A percentile compares a stretch with the other conserved stretches of the same genome.
phyloP scores from a whole-genome alignment of 2,113 vertebrate genomes.

The Scomber scombrus region DNA sequence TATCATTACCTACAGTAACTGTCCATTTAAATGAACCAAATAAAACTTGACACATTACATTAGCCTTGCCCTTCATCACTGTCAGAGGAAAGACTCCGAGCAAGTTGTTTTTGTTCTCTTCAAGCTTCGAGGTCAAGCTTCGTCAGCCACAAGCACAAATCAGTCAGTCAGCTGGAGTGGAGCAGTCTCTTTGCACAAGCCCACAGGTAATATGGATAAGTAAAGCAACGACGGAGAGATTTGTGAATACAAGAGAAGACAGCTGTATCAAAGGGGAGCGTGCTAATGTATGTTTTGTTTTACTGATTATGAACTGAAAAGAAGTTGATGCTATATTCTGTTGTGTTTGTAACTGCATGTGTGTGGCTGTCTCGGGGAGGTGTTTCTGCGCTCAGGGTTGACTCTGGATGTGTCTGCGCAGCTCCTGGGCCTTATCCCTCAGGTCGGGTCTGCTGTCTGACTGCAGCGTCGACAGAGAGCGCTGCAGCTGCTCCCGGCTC shows the following conservation, averaged over 20 bases:
- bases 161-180: slow-evolving; percentile 7
- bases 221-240: slow-evolving; percentile 11
- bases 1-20: slow-evolving; percentile 39
- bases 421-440: slow-evolving; percentile 90
- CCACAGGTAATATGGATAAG: slow-evolving; percentile 35
- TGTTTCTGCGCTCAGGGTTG: slow-evolving; percentile 75
- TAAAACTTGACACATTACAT: slow-evolving; percentile 50
- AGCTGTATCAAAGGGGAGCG: slow-evolving; percentile 24
- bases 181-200: background rate
- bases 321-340: background rate
- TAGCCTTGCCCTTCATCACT: slow-evolving; percentile 1
- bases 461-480: slow-evolving; percentile 91
- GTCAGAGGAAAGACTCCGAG: slow-evolving; percentile 10
- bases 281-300: slow-evolving; percentile 7
- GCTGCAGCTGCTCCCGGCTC: slow-evolving; percentile 90
- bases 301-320: background rate
- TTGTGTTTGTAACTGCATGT: slow-evolving; percentile 15
- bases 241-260: slow-evolving; percentile 11
- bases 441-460: slow-evolving; percentile 93
- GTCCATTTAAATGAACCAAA: slow-evolving; percentile 63
- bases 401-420: slow-evolving; percentile 91
- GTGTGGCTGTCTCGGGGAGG: background rate
- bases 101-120: slow-evolving; percentile 21
- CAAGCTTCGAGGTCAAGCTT: slow-evolving; percentile 8
- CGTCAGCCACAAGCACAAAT: slow-evolving; percentile 1